These are phyloP conservation scores for Gulo gulo DNA, from an alignment of 2,113 vertebrate genomes.

Conservation along the genomic window DNA sequence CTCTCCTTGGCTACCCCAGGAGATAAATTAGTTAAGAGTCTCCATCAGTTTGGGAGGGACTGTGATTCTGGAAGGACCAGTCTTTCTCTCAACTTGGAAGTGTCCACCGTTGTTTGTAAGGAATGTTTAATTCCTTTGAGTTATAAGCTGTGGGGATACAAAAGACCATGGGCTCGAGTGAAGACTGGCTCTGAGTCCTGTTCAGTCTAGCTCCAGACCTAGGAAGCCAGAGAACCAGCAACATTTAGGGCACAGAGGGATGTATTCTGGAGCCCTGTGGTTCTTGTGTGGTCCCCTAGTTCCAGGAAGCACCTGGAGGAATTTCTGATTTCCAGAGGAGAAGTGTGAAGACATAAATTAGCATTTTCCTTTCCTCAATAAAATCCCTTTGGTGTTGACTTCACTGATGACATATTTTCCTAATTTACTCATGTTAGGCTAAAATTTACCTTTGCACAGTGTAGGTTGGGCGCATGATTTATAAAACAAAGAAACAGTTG, in stretches of 20 bases:
- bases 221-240: neutral
- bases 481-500: constrained; percentile 6
- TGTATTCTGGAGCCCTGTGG: neutral
- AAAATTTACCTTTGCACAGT: constrained; percentile 13
- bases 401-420: neutral
- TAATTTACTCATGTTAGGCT: neutral
- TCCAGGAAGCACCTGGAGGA: neutral
- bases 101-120: neutral
- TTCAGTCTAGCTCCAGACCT: neutral
- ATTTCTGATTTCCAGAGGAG: neutral
- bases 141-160: neutral
- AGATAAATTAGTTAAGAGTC: neutral
- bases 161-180: neutral
- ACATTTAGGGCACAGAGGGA: neutral
- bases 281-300: neutral
- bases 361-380: neutral
- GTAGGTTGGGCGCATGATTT: neutral
- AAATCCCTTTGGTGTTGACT: constrained; percentile 37
- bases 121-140: neutral
- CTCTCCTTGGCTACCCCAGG: neutral
- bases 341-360: neutral
- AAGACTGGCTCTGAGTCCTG: neutral
- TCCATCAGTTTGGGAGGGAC: neutral
- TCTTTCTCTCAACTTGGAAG: neutral
- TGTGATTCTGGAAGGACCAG: neutral